These are phyloP conservation scores for Coelopa frigida DNA, from an alignment of 1,140 invertebrate genomes.

Conservation along the genomic window DNA sequence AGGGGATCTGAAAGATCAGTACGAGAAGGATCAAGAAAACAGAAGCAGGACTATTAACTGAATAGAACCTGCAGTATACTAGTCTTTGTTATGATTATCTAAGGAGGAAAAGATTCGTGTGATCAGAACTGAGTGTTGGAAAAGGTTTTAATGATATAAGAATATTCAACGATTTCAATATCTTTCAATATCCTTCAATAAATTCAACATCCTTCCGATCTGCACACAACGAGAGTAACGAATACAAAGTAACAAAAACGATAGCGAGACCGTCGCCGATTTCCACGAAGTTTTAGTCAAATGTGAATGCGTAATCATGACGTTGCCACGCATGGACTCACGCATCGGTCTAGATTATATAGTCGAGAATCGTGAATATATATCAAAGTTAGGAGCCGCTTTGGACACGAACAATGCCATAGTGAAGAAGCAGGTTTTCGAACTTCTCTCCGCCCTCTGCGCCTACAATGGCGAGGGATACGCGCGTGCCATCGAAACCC, in stretches of 20 bases:
- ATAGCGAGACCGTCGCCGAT: background rate
- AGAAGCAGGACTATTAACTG: too few relatives aligned
- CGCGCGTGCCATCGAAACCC: constrained; percentile 72
- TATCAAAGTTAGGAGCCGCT: constrained; percentile 80
- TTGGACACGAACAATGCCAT: constrained; percentile 75
- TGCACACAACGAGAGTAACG: background rate
- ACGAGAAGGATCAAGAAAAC: too few relatives aligned
- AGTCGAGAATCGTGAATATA: constrained; percentile 87
- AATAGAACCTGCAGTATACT: too few relatives aligned
- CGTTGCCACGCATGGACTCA: constrained; percentile 64
- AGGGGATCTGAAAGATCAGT: too few relatives aligned
- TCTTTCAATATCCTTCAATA: background rate
- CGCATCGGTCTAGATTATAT: constrained; percentile 87
- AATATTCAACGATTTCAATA: background rate
- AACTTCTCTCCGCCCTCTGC: constrained; percentile 81
- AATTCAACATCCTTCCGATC: background rate
- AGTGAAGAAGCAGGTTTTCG: constrained; percentile 88
- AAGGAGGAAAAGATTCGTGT: too few relatives aligned
- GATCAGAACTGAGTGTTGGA: too few relatives aligned
- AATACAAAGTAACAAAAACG: background rate
- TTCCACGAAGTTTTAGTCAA: constrained; percentile 1
- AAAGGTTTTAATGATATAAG: background rate
- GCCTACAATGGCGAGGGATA: constrained; percentile 84
- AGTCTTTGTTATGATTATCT: too few relatives aligned
- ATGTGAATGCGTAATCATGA: background rate